These are phyloP conservation scores for Helleia helle DNA, from an alignment of 2,888 invertebrate species.

Conservation along the genomic window DNA sequence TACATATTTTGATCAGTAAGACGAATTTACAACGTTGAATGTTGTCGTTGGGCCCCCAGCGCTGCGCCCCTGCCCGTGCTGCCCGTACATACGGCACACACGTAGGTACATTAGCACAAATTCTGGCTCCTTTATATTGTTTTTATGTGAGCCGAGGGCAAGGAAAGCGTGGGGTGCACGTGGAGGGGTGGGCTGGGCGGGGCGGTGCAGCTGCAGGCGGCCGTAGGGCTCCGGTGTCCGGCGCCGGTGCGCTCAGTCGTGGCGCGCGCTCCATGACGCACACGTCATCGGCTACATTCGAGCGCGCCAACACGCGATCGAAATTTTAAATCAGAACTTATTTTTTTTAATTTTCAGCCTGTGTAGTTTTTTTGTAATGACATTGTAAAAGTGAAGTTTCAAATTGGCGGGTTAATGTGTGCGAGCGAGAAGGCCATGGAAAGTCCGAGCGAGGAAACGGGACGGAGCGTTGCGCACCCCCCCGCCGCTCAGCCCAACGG, in stretches of 20 bases:
- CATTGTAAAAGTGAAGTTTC: constrained; percentile 46
- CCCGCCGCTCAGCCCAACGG: constrained; percentile 67
- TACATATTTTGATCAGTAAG: too few relatives aligned
- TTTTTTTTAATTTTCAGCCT: constrained; percentile 15
- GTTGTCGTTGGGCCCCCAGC: too few relatives aligned
- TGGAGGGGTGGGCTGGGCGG: constrained; percentile 62
- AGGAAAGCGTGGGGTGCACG: constrained; percentile 53
- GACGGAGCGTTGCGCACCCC: constrained; percentile 55
- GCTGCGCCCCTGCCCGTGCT: too few relatives aligned
- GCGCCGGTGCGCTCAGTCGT: constrained; percentile 46
- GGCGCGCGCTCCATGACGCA: constrained; percentile 48
- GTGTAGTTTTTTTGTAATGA: constrained; percentile 22
- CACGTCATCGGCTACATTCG: constrained; percentile 42
- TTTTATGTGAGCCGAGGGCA: constrained; percentile 52
- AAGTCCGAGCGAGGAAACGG: constrained; percentile 66
- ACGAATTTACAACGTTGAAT: too few relatives aligned
- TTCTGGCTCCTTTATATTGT: constrained; percentile 34
- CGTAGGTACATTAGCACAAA: too few relatives aligned
- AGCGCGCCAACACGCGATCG: constrained; percentile 30
- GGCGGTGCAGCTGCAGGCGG: constrained; percentile 47
- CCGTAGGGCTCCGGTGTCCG: constrained; percentile 53
- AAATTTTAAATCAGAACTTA: constrained; percentile 12
- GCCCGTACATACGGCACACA: too few relatives aligned
- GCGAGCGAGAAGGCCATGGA: constrained; percentile 66
- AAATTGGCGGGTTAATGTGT: constrained; percentile 66